These are phyloP conservation scores for Acropora yongei DNA, from an alignment of 64 coral and sea anemone species.

Conservation along the genomic window DNA sequence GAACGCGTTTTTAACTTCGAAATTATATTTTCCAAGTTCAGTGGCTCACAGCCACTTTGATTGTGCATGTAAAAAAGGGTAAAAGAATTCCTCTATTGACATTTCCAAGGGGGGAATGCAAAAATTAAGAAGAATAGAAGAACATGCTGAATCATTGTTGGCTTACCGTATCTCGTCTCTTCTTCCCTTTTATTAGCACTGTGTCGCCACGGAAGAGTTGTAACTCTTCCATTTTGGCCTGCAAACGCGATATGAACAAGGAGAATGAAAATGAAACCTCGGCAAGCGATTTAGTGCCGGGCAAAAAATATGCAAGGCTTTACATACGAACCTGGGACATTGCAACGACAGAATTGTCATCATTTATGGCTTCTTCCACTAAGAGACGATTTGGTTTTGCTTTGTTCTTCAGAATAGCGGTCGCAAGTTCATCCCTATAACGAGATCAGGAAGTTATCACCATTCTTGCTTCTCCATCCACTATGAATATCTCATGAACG, in stretches of 20 bases:
- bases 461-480: neutral
- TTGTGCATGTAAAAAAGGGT: no score
- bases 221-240: slow-evolving; percentile 98
- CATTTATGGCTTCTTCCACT: slow-evolving; percentile 96
- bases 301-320: neutral
- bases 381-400: slow-evolving; percentile 92
- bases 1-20: no score
- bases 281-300: neutral
- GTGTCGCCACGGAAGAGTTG: slow-evolving; percentile 98
- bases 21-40: neutral
- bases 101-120: no score
- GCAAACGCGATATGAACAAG: slow-evolving; percentile 6
- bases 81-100: neutral
- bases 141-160: slow-evolving; percentile 57
- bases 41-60: no score
- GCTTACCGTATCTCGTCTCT: slow-evolving; percentile 96
- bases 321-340: slow-evolving; percentile 90
- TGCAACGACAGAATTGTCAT: slow-evolving; percentile 98
- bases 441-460: slow-evolving; percentile 62
- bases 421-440: slow-evolving; percentile 93
- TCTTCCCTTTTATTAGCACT: slow-evolving; percentile 98
- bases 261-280: slow-evolving; percentile 19
- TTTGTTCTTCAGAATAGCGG: slow-evolving; percentile 98
- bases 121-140: neutral
- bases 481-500: no score